Conservation (phyloP, 2,797 vertebrate genomes). For the Tenualosa ilisha region DNA sequence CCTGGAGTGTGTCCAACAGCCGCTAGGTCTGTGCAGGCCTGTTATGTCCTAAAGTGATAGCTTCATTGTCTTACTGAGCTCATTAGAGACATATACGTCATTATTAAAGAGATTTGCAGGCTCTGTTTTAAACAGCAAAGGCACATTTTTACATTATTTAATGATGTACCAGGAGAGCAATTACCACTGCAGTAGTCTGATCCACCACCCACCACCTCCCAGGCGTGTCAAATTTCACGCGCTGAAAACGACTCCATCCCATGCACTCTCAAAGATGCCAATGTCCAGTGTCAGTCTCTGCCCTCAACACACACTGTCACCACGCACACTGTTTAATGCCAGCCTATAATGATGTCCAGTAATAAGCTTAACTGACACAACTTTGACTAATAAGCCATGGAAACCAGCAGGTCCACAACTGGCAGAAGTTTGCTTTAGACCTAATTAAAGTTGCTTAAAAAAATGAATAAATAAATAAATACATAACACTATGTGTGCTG, state of each 20-base stretch:
- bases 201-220: neutral
- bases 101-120: constrained; percentile 61
- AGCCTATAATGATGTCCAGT: neutral
- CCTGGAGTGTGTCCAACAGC: constrained; percentile 48
- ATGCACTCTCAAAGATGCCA: neutral
- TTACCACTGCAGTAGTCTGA: constrained; percentile 35
- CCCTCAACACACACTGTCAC: neutral
- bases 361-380: neutral
- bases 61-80: constrained; percentile 56
- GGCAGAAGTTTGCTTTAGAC: neutral
- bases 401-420: neutral
- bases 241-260: neutral
- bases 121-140: constrained; percentile 49
- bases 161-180: constrained; percentile 56
- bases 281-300: constrained; percentile 12
- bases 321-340: neutral
- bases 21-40: constrained; percentile 42
- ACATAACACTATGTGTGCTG: neutral
- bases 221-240: constrained; percentile 17
- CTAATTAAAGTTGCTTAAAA: neutral
- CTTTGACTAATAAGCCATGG: neutral
- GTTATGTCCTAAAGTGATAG: constrained; percentile 38
- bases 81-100: constrained; percentile 53
- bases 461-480: neutral
- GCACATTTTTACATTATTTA: constrained; percentile 57